A percentile compares a stretch with the other conserved stretches of the same genome.
phyloP scores from a whole-genome alignment of 2,113 vertebrate species.

The Lepisosteus oculatus region DNA sequence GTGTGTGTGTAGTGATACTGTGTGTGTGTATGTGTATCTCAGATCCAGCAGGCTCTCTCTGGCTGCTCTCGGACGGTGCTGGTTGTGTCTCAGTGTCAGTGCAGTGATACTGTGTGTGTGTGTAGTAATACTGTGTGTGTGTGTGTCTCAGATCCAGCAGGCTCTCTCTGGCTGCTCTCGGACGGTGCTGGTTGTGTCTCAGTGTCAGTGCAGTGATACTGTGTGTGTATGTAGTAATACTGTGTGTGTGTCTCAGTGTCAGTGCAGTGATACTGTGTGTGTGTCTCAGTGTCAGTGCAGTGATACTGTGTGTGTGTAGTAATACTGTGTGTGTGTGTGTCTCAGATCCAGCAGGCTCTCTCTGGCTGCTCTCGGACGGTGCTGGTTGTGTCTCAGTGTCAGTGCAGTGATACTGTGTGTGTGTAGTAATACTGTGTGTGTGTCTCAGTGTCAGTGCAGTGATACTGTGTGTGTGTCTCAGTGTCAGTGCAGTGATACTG shows the following conservation, averaged over 20 bases:
- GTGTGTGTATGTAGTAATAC: too few species aligned
- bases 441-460: neutral
- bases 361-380: slow-evolving; percentile 45
- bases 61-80: too few species aligned
- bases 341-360: slow-evolving; percentile 63
- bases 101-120: neutral
- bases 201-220: neutral
- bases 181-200: slow-evolving; percentile 27
- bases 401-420: neutral
- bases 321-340: neutral
- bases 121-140: too few species aligned
- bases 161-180: slow-evolving; percentile 35
- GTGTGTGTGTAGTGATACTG: too few species aligned
- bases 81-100: neutral
- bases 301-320: neutral
- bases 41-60: too few species aligned
- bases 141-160: slow-evolving; percentile 63
- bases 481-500: neutral
- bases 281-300: neutral
- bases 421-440: neutral
- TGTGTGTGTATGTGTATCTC: too few species aligned
- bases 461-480: neutral
- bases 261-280: neutral
- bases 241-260: too few species aligned
- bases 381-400: slow-evolving; percentile 76